Conservation (phyloP, 53 echinoderm and acorn worm species). For the Luidia sarsii region DNA sequence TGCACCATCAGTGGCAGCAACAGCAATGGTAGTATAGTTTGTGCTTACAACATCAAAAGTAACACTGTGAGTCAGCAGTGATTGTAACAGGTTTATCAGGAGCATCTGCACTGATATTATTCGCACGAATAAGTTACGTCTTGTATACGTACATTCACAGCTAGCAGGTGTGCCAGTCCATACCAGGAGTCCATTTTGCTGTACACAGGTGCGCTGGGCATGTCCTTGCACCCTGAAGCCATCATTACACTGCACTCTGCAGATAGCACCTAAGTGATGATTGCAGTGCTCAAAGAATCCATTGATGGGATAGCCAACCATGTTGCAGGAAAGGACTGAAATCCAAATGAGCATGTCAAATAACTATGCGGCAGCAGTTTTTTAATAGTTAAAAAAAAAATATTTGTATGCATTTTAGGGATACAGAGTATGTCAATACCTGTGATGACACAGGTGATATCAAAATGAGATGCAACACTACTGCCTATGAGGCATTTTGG, state of each 20-base stretch:
- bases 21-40: too few species aligned
- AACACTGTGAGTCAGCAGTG: too few species aligned
- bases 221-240: conserved; percentile 25
- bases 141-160: conserved; percentile 1
- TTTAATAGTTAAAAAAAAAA: neutral
- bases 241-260: conserved; percentile 46
- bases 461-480: too few species aligned
- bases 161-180: conserved; percentile 8
- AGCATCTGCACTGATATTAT: too few species aligned
- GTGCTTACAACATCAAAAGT: too few species aligned
- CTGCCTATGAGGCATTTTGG: too few species aligned
- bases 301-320: conserved; percentile 50
- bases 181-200: neutral
- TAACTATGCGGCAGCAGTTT: neutral
- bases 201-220: neutral
- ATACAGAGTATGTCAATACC: too few species aligned
- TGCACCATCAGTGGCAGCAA: neutral
- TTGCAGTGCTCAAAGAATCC: conserved; percentile 63
- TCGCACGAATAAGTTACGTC: neutral
- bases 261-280: conserved; percentile 60
- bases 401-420: neutral
- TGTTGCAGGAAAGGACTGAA: conserved; percentile 53
- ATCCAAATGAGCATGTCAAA: neutral
- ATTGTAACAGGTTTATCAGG: too few species aligned
- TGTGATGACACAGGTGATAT: too few species aligned